Base-by-base conservation (phyloP, 2,888 invertebrate genomes). In the Cheilosia vulpina region DNA sequence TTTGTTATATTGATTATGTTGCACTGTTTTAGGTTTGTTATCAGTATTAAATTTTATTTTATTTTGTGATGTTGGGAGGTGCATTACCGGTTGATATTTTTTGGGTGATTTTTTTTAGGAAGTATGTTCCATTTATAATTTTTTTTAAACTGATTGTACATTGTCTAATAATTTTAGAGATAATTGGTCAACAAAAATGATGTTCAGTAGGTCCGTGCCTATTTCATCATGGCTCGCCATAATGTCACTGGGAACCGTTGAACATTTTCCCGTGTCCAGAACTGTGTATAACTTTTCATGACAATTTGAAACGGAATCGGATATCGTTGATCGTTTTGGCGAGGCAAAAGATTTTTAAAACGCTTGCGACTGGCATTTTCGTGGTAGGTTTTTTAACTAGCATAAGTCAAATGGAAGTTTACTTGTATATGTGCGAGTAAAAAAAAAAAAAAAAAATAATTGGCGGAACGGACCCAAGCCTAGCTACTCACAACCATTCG, bases 201-300 rank as follows among this genome's bases (percentile, higher is more conserved):
- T 13, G 3, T 13, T 38, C 13, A 13, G 13, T 11, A 13, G 38
- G 31, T 31, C 31, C 9, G 1, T 31, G 31, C 9, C 13, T 38
- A 4, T 38, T 13, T 38, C 38, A 13, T 13, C 38, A 38, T 13
- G 38, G 4, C 1, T 38, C 13, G 2, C 80, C 79, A 84, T 84
- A 76, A 76, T 84, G 71, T 75, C 84, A 84, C 71, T 75, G 55
- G 24, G 57, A 80, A 79, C 76, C 84, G 80, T 75, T 76, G 50
- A 76, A 66, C 65, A 53, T 47, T 58, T 71, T 50, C 2, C 57
- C 43, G 47, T 41, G 27, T 66, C 62, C 60, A 38, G 65, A 60
- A 76, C 58, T 76, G 27, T 31, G 21, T 50, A 65, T 72, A 72
- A 85, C 80, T 85, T 85, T 79, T 72, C 85, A 76, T 80, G 85